Conservation (phyloP, 1,140 invertebrate species). For the Drosophila nigrodunni region DNA sequence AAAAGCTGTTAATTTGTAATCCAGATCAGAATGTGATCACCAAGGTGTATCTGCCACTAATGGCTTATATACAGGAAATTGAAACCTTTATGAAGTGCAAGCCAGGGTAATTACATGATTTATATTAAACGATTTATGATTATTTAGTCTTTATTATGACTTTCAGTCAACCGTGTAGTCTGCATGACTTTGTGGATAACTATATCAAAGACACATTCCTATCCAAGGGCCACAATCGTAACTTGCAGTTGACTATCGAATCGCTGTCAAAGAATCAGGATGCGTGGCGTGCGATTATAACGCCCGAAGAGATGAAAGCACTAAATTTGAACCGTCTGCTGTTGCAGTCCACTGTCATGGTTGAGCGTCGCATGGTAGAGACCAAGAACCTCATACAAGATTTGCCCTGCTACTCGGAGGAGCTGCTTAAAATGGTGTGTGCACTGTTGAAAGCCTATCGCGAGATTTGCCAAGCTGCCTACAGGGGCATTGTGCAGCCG, state of each 20-base stretch:
- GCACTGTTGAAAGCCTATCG: constrained; percentile 88
- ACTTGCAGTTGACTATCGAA: constrained; percentile 88
- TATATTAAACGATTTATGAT: not conserved
- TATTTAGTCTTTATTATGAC: not conserved
- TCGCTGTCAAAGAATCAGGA: constrained; percentile 90
- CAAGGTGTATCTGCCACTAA: constrained; percentile 90
- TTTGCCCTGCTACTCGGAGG: constrained; percentile 86
- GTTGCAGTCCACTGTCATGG: constrained; percentile 88
- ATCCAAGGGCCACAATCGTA: constrained; percentile 86
- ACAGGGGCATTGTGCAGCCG: constrained; percentile 91
- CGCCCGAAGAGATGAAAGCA: constrained; percentile 88
- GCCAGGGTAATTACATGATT: constrained; percentile 85
- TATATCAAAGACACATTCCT: constrained; percentile 91
- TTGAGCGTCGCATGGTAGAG: constrained; percentile 89
- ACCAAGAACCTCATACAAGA: constrained; percentile 89
- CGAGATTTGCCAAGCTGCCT: constrained; percentile 91
- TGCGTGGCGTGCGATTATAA: constrained; percentile 89
- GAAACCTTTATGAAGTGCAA: constrained; percentile 88
- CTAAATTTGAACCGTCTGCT: constrained; percentile 88
- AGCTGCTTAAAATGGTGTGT: constrained; percentile 83
- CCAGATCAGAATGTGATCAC: constrained; percentile 91
- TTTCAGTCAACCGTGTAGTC: constrained; percentile 86
- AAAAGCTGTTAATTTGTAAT: constrained; percentile 88
- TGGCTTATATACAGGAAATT: constrained; percentile 91
- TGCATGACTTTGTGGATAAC: constrained; percentile 91